phyloP scores from a whole-genome alignment of 2,797 vertebrate genomes.

The Cirrhinus mrigala region DNA sequence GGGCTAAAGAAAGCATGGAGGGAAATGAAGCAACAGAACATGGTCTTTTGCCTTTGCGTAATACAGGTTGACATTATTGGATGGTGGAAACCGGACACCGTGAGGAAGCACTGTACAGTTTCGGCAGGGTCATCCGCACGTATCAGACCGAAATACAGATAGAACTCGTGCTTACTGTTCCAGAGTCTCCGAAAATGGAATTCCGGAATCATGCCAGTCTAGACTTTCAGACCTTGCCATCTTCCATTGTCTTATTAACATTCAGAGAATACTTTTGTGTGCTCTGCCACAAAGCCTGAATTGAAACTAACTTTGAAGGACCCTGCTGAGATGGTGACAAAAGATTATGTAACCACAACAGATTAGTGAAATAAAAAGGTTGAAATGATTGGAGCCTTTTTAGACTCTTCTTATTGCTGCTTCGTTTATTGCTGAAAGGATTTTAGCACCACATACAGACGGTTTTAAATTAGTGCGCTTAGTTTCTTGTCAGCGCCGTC shows the following conservation, averaged over 20 bases:
- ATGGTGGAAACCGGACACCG: background rate
- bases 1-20: constrained; percentile 40
- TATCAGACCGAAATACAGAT: constrained; percentile 43
- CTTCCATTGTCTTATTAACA: constrained; percentile 32
- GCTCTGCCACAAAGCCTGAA: constrained; percentile 15
- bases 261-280: constrained; percentile 16
- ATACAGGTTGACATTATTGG: constrained; percentile 7
- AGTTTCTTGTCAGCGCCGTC: constrained; percentile 30
- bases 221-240: constrained; percentile 25
- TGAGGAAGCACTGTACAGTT: background rate
- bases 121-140: constrained; percentile 12
- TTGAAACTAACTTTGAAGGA: constrained; percentile 22
- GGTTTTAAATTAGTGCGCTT: constrained; percentile 24
- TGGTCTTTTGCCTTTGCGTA: constrained; percentile 7
- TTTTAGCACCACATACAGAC: constrained; percentile 6
- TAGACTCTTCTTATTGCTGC: constrained; percentile 5
- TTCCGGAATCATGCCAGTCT: constrained; percentile 13
- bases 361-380: constrained; percentile 19
- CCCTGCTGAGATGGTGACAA: constrained; percentile 17
- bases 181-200: constrained; percentile 1
- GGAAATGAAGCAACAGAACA: background rate
- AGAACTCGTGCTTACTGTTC: constrained; percentile 20
- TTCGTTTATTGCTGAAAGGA: background rate
- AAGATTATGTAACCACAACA: constrained; percentile 31
- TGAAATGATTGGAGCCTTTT: background rate